phyloP scores from a whole-genome alignment of 2,888 invertebrate genomes.

The Hartigia nigra region DNA sequence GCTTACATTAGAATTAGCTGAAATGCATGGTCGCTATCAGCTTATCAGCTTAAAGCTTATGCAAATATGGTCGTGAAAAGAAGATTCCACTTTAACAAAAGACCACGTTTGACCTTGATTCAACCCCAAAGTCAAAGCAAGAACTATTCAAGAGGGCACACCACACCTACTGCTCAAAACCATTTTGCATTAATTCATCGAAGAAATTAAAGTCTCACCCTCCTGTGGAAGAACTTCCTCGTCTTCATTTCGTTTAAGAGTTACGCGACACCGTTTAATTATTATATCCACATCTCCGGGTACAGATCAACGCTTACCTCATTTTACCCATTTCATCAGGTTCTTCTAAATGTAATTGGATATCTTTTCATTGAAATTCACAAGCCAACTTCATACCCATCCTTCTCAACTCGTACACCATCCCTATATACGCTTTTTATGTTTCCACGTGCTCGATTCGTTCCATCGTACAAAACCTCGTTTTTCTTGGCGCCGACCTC shows the following conservation, averaged over 20 bases:
- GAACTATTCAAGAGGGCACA: background rate
- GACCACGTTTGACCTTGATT: background rate
- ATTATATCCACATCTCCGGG: constrained; percentile 19
- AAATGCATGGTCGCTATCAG: constrained; percentile 33
- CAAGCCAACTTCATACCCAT: constrained; percentile 19
- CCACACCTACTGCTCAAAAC: background rate
- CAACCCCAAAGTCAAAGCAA: background rate
- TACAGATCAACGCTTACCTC: constrained; percentile 20
- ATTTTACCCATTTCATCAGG: constrained; percentile 8
- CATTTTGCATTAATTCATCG: background rate
- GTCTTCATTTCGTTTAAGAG: background rate
- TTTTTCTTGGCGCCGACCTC: background rate
- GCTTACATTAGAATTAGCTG: constrained; percentile 21
- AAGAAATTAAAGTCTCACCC: background rate
- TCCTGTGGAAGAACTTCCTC: constrained; percentile 12
- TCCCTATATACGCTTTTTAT: background rate
- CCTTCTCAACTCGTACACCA: background rate
- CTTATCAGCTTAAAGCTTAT: constrained; percentile 42
- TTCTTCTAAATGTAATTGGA: constrained; percentile 29
- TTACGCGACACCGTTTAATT: constrained; percentile 17
- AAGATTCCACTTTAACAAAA: constrained; percentile 13
- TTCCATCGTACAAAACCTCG: background rate
- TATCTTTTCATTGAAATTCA: constrained; percentile 35
- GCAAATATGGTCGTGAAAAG: constrained; percentile 36
- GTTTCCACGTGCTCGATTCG: background rate